Evolutionary conservation across 2,797 vertebrate genomes (phyloP).

Genomic region (Anguilla obscura): DNA sequence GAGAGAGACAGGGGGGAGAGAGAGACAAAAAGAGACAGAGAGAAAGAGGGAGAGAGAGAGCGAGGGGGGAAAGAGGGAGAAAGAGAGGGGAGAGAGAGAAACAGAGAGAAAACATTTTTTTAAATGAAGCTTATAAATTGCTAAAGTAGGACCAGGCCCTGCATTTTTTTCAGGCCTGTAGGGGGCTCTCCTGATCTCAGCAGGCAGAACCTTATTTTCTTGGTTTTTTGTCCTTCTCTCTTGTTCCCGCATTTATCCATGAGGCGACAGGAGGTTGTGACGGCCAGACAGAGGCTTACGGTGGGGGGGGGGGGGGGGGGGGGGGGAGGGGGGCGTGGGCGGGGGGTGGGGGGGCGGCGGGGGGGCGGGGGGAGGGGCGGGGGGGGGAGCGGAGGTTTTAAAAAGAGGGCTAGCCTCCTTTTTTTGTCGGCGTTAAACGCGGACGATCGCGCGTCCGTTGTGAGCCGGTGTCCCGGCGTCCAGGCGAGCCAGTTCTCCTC

Average conservation of each 20-base stretch:
- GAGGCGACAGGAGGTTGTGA: background rate
- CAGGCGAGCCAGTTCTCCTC: no score
- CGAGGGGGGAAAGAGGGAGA: background rate
- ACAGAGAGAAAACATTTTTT: background rate
- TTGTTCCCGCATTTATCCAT: background rate
- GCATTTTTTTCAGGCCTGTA: background rate
- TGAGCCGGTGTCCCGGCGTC: no score
- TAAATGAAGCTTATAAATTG: background rate
- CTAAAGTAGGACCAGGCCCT: background rate
- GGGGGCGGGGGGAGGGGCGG: no score
- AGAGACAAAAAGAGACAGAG: background rate
- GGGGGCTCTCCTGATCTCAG: background rate
- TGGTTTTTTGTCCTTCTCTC: background rate
- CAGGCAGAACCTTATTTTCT: background rate
- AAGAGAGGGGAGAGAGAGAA: constrained; percentile 40
- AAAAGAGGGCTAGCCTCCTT: no score
- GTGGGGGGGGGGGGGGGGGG: background rate
- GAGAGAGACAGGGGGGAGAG: constrained; percentile 40
- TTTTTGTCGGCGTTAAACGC: no score
- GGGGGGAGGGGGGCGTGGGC: no score
- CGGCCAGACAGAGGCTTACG: background rate
- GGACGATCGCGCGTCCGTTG: no score
- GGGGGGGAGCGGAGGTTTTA: no score
- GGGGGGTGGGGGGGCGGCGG: no score
- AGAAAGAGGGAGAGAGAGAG: background rate